These are phyloP conservation scores for Mimas tiliae DNA, from an alignment of 2,888 invertebrate genomes.

Conservation along the genomic window DNA sequence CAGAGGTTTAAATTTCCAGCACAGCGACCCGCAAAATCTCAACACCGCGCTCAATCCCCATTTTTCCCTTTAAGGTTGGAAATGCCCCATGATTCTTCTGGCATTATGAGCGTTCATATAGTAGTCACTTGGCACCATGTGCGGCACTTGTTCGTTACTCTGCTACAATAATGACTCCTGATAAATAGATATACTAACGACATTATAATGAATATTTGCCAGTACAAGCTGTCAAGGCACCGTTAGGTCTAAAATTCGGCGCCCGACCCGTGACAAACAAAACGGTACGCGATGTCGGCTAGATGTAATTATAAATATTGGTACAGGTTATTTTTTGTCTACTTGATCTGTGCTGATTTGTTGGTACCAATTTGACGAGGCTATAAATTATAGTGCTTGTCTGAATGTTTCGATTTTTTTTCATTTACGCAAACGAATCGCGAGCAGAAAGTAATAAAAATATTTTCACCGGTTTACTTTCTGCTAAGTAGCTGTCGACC, in stretches of 20 bases:
- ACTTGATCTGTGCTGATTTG: conserved; percentile 21
- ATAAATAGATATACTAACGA: conserved; percentile 25
- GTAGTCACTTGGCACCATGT: neutral
- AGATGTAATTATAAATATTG: conserved; percentile 12
- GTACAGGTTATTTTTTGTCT: conserved; percentile 16
- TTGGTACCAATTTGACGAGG: neutral
- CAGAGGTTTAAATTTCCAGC: too few relatives aligned
- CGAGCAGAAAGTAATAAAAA: too few relatives aligned
- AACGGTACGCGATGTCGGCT: conserved; percentile 11
- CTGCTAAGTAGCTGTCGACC: too few relatives aligned
- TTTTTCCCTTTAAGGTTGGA: too few relatives aligned
- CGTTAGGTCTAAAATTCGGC: conserved; percentile 42
- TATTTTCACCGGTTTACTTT: too few relatives aligned
- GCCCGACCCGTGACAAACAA: conserved; percentile 8
- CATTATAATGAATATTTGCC: conserved; percentile 46
- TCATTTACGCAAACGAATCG: too few relatives aligned
- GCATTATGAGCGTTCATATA: neutral
- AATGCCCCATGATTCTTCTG: too few relatives aligned
- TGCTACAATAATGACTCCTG: conserved; percentile 9
- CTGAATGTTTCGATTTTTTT: neutral
- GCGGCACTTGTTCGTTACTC: neutral
- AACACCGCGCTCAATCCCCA: too few relatives aligned
- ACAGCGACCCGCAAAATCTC: too few relatives aligned
- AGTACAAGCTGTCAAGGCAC: conserved; percentile 48
- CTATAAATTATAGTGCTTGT: neutral